phyloP scores from a whole-genome alignment of 2,113 vertebrate genomes.

The Charadrius vociferus region DNA sequence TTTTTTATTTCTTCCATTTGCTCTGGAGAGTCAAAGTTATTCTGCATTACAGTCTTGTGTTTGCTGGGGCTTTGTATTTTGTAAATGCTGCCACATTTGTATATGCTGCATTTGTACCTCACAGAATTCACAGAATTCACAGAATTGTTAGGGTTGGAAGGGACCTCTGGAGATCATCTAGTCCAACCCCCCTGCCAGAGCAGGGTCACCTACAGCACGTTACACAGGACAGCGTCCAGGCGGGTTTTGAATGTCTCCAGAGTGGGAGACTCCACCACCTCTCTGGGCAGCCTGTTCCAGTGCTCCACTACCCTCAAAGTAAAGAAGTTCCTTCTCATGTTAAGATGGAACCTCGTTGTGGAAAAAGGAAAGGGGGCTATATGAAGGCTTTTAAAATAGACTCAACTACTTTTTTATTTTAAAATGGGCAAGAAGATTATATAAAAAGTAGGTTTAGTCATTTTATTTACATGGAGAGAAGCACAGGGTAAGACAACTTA shows the following conservation, averaged over 20 bases:
- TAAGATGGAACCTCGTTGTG: background rate
- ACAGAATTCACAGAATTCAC: too few relatives aligned
- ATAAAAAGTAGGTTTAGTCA: background rate
- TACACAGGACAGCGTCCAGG: too few relatives aligned
- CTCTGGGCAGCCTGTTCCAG: too few relatives aligned
- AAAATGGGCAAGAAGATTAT: background rate
- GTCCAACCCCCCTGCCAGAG: too few relatives aligned
- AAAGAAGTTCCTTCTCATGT: too few relatives aligned
- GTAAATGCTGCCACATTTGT: background rate
- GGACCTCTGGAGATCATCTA: too few relatives aligned
- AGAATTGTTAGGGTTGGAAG: too few relatives aligned
- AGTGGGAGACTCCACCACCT: too few relatives aligned
- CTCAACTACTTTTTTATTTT: background rate
- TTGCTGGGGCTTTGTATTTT: background rate
- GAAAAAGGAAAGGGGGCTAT: background rate
- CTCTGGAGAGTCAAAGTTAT: background rate
- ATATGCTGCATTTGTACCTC: background rate
- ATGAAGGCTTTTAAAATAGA: background rate
- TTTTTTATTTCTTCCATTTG: background rate
- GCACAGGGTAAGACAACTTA: background rate
- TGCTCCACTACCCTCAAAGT: too few relatives aligned
- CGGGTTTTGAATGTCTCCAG: too few relatives aligned
- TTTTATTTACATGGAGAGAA: background rate
- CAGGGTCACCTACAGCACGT: too few relatives aligned
- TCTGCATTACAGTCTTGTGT: background rate